Conservation (phyloP, 2,797 vertebrate species). For the Crenichthys baileyi region DNA sequence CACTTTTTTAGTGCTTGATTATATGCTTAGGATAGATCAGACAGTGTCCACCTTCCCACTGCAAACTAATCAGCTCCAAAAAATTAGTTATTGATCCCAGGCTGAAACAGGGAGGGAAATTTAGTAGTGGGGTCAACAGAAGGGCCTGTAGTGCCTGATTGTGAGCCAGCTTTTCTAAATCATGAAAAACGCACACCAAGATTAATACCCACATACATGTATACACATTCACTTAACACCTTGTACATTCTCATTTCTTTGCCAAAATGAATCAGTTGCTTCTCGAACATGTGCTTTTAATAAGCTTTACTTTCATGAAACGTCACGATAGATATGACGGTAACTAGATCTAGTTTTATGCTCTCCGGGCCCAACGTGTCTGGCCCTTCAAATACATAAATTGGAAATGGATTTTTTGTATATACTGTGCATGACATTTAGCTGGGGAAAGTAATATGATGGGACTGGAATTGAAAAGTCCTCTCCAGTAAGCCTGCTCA, state of each 20-base stretch:
- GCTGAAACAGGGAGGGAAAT: conserved; percentile 80
- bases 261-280: conserved; percentile 72
- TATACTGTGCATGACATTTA: conserved; percentile 68
- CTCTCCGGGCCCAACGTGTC: conserved; percentile 39
- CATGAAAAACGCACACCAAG: conserved; percentile 38
- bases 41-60: conserved; percentile 87
- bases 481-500: conserved; percentile 39
- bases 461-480: conserved; percentile 60
- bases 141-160: conserved; percentile 61
- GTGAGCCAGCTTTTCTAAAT: conserved; percentile 51
- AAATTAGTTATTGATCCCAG: conserved; percentile 99
- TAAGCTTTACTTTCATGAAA: conserved; percentile 54
- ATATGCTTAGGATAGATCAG: conserved; percentile 92
- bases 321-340: conserved; percentile 35
- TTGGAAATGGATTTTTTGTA: conserved; percentile 75
- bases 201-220: conserved; percentile 17
- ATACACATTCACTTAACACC: conserved; percentile 18
- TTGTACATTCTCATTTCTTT: conserved; percentile 20
- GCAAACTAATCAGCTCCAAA: conserved; percentile 98
- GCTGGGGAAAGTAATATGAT: conserved; percentile 59
- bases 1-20: conserved; percentile 91
- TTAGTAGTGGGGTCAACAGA: conserved; percentile 86
- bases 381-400: conserved; percentile 55
- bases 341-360: conserved; percentile 30
- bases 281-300: conserved; percentile 56